Evolutionary conservation across 2,797 vertebrate species (phyloP), one percentile per base, ranked within the genome.

Genomic region (Liparis tanakae): DNA sequence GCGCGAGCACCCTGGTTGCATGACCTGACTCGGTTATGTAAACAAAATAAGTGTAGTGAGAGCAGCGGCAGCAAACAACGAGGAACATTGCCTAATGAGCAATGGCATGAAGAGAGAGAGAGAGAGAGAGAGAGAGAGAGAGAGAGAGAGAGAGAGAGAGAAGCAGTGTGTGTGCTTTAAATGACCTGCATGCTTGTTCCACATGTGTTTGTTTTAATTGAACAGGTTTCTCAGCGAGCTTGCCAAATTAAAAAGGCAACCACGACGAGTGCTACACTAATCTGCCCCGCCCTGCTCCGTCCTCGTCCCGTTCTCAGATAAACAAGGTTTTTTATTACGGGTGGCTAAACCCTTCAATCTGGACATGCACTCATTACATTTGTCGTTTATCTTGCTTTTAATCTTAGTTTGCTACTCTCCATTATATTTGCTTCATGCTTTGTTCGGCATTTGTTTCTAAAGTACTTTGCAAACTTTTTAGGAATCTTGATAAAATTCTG

Each of bases 11-110:
- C 54, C 67, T 50, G 78, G 70, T 68, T 71, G 78, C 79, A 74
- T 88, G 85, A 87, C 83, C 85, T 79, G 84, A 85, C 85, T 85
- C 43, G 3, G 82, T 91, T 90, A 91, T 89, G 83, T 89, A 91
- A 92, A 91, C 85, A 86, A 76, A 91, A 85, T 86, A 85, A 86
- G 77, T 76, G 72, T 81, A 74, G 82, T 79, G 80, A 83, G 86
- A 74, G 79, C 81, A 80, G 77, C 73, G 79, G 81, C 76, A 59
- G 71, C 10, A 39, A 86, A 87, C 80, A 84, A 89, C 78, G 79
- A 83, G 80, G 82, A 88, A 80, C 85, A 74, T 67, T 73, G 85
- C 67, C 81, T 92, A 89, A 90, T 85, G 86, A 91, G 87, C 83
- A 73, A 78, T 70, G 84, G 86, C 88, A 88, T 84, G 75, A 79